These are phyloP conservation scores for Campopleginae sp. DNA, from an alignment of 2,888 invertebrate genomes.

Conservation along the genomic window DNA sequence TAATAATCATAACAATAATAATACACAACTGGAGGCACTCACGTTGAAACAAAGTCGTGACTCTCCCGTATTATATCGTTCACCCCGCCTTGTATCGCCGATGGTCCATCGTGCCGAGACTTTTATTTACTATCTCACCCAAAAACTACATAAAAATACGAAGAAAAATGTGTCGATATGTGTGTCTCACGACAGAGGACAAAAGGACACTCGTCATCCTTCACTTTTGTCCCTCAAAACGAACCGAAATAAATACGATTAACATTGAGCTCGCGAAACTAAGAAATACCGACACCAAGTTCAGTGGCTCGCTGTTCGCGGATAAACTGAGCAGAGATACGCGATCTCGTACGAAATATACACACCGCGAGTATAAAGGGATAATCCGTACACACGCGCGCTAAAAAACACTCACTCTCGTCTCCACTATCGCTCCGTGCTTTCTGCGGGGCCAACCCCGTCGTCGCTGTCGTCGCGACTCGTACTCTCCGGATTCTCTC, in stretches of 20 bases:
- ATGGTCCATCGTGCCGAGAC: slow-evolving; percentile 28
- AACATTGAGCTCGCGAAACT: neutral
- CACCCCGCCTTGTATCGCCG: slow-evolving; percentile 24
- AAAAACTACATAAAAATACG: neutral
- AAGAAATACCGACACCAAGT: too few species aligned
- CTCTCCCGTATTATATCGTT: neutral
- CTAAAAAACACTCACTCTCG: slow-evolving; percentile 8
- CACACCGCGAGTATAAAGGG: slow-evolving; percentile 43
- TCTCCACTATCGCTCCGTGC: slow-evolving; percentile 21
- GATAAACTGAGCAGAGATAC: neutral
- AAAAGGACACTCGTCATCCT: slow-evolving; percentile 25
- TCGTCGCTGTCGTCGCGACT: slow-evolving; percentile 31
- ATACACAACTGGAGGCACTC: slow-evolving; percentile 26
- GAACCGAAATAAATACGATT: neutral
- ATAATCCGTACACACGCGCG: slow-evolving; percentile 61
- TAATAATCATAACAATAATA: neutral
- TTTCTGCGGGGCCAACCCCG: slow-evolving; percentile 28
- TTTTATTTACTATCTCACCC: neutral
- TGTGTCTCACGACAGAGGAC: neutral
- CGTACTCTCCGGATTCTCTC: slow-evolving; percentile 42
- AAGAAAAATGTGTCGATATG: neutral
- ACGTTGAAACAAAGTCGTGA: slow-evolving; percentile 10
- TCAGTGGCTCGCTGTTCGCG: neutral
- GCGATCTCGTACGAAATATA: neutral
- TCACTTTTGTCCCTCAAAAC: neutral